Percentiles rank a stretch among this genome's conserved stretches.
Evolutionary conservation across 2,113 vertebrate species (phyloP).

Genomic region (Pollimyrus isidori): DNA sequence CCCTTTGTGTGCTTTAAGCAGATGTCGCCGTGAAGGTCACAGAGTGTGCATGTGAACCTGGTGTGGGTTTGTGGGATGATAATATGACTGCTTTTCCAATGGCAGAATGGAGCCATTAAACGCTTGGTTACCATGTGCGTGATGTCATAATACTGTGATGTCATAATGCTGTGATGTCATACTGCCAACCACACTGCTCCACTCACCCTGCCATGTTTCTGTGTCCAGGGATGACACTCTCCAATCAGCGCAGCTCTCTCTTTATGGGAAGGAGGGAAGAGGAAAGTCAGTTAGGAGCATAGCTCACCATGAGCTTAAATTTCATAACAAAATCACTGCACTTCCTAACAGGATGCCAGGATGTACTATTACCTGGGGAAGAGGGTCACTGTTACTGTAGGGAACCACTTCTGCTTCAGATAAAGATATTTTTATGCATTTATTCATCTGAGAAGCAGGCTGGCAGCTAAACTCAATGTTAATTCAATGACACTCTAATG

Average conservation of each 20-base stretch:
- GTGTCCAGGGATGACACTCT: slow-evolving; percentile 27
- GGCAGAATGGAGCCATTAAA: background rate
- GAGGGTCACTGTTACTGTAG: background rate
- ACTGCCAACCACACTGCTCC: background rate
- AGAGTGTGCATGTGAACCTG: background rate
- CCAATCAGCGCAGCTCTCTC: slow-evolving; percentile 18
- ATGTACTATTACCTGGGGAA: background rate
- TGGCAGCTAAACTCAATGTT: background rate
- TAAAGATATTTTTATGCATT: background rate
- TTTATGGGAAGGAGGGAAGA: background rate
- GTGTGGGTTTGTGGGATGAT: background rate
- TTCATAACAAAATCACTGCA: background rate
- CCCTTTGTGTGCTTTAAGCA: background rate
- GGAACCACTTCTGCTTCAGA: background rate
- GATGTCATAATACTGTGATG: background rate
- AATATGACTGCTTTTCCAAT: background rate
- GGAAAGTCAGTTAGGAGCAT: background rate
- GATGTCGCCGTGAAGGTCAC: no score
- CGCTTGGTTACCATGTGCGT: background rate
- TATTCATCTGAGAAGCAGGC: background rate
- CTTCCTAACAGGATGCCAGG: background rate
- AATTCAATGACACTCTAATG: background rate
- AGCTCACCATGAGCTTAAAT: background rate
- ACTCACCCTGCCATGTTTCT: slow-evolving; percentile 64
- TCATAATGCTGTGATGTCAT: background rate